Evolutionary conservation across 2,797 vertebrate species (phyloP).

Genomic region (Pseudochirops corinnae): DNA sequence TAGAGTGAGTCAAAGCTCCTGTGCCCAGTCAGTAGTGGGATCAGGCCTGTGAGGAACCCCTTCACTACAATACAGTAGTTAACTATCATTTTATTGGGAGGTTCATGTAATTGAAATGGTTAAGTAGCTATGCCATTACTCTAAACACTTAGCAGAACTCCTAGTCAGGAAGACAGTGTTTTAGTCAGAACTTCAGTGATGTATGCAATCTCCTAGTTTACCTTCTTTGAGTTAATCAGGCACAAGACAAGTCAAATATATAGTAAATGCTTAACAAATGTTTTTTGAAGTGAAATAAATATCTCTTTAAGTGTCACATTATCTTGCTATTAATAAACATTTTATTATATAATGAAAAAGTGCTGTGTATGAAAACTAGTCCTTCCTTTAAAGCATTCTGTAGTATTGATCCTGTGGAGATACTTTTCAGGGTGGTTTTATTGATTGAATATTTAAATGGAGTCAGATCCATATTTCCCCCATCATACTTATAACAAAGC

Average conservation of each 20-base stretch:
- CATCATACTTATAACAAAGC: not conserved
- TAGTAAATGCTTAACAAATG: not conserved
- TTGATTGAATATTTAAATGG: not conserved
- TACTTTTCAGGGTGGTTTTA: not conserved
- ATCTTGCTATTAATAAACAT: not conserved
- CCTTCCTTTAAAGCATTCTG: not conserved
- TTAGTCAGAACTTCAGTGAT: not conserved
- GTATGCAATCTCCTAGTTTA: not conserved
- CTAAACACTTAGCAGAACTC: constrained; percentile 35
- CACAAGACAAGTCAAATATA: not conserved
- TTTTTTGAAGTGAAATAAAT: not conserved
- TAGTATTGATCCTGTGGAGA: not conserved
- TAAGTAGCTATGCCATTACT: constrained; percentile 43
- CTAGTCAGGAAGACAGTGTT: constrained; percentile 9
- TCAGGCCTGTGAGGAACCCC: not conserved
- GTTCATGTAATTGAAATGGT: constrained; percentile 23
- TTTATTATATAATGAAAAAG: not conserved
- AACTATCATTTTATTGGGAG: not conserved
- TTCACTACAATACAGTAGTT: not conserved
- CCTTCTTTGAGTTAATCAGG: not conserved
- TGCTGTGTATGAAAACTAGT: not conserved
- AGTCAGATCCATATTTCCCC: not conserved
- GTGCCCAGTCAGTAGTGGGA: not conserved
- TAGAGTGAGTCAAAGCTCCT: not conserved
- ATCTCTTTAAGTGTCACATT: not conserved